These are phyloP conservation scores for Ceratitis capitata DNA, from an alignment of 1,140 invertebrate genomes.

Conservation along the genomic window DNA sequence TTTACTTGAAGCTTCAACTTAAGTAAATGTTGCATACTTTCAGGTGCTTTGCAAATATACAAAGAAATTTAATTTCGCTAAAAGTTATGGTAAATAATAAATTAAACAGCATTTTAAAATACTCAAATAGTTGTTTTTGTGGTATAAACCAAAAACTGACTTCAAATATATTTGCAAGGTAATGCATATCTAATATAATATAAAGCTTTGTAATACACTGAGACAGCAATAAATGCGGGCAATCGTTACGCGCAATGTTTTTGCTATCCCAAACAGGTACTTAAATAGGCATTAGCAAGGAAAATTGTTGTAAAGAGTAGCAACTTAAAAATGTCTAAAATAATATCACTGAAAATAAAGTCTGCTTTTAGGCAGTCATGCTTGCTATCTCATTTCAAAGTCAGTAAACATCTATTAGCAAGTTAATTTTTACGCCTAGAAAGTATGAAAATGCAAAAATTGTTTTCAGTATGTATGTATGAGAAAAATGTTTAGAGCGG, in stretches of 20 bases:
- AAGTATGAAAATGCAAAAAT: not conserved
- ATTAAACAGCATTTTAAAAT: not conserved
- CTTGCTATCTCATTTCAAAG: not conserved
- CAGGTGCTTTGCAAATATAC: conserved; percentile 20
- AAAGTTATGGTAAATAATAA: conserved; percentile 8
- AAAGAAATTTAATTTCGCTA: not conserved
- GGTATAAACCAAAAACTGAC: not conserved
- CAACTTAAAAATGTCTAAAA: no score
- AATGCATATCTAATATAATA: not conserved
- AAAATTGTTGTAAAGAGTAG: not conserved
- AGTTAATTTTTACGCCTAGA: not conserved
- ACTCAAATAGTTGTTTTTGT: not conserved
- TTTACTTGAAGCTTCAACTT: not conserved
- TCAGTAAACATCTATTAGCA: not conserved
- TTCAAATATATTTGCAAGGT: not conserved
- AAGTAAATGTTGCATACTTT: conserved; percentile 21
- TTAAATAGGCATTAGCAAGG: not conserved
- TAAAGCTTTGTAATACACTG: not conserved
- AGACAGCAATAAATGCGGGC: not conserved
- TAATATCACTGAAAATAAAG: not conserved
- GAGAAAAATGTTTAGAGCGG: not conserved
- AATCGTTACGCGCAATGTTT: not conserved
- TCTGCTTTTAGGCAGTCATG: not conserved
- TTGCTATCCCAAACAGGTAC: not conserved
- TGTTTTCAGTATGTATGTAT: not conserved